Evolutionary conservation across 2,113 vertebrate species (phyloP).

Genomic region (Paramisgurnus dabryanus): DNA sequence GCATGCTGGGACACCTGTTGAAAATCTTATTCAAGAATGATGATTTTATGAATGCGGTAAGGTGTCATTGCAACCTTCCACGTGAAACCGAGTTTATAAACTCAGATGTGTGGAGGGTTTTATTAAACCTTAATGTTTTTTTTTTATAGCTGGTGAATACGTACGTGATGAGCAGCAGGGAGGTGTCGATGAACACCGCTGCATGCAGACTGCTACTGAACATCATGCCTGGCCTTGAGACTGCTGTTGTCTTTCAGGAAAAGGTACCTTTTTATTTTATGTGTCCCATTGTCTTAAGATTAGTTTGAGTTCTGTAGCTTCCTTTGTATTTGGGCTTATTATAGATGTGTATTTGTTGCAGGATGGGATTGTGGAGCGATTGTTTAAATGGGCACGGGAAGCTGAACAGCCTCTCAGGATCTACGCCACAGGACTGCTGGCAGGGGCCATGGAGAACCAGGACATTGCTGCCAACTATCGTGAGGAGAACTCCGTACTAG

Average conservation of each 20-base stretch:
- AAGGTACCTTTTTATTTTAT: constrained; percentile 77
- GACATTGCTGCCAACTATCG: constrained; percentile 98
- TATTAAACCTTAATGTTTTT: neutral
- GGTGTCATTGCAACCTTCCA: constrained; percentile 36
- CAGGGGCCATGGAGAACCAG: constrained; percentile 99
- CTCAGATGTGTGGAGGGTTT: too few species aligned
- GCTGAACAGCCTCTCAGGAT: constrained; percentile 94
- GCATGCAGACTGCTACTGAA: constrained; percentile 94
- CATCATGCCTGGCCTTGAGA: constrained; percentile 98
- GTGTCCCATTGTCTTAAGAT: neutral
- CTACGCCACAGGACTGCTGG: constrained; percentile 91
- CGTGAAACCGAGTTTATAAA: too few species aligned
- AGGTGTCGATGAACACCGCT: constrained; percentile 88
- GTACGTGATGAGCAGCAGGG: constrained; percentile 98
- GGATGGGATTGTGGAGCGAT: constrained; percentile 97
- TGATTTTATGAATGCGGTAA: constrained; percentile 98
- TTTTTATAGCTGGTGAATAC: constrained; percentile 88
- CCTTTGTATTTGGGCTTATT: neutral
- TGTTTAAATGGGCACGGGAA: constrained; percentile 97
- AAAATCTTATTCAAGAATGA: constrained; percentile 99
- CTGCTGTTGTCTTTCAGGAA: constrained; percentile 96
- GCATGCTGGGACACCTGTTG: constrained; percentile 93
- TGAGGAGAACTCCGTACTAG: constrained; percentile 96
- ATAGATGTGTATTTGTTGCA: constrained; percentile 59
- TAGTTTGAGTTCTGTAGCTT: neutral